These are phyloP conservation scores for Cerastis rubricosa DNA, from an alignment of 2,888 invertebrate species.

Conservation along the genomic window DNA sequence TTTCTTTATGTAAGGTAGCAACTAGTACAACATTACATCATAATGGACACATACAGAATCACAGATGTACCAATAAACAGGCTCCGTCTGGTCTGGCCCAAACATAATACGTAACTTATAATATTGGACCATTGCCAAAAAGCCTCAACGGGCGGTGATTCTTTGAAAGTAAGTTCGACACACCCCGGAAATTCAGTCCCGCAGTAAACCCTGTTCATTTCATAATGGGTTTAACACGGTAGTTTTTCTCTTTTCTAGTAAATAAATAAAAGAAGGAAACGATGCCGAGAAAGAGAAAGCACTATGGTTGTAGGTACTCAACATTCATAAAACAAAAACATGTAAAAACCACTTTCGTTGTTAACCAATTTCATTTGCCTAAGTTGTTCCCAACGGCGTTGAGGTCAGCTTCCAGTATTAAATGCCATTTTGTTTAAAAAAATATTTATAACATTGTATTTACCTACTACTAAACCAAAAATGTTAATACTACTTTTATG, in stretches of 20 bases:
- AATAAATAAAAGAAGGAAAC: background rate
- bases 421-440: too few relatives aligned
- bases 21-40: too few relatives aligned
- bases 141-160: background rate
- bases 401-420: background rate
- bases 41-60: background rate
- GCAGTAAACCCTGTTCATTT: background rate
- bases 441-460: too few relatives aligned
- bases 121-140: conserved; percentile 22
- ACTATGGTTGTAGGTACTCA: too few relatives aligned
- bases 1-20: too few relatives aligned
- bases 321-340: too few relatives aligned
- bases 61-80: conserved; percentile 4
- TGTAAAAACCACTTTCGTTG: too few relatives aligned
- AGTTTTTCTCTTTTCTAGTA: background rate
- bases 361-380: background rate
- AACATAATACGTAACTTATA: background rate
- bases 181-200: background rate
- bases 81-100: conserved; percentile 5
- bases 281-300: too few relatives aligned
- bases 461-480: too few relatives aligned
- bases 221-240: background rate
- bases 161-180: background rate
- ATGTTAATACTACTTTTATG: too few relatives aligned
- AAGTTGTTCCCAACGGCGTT: background rate